Evolutionary conservation across 2,888 invertebrate species (phyloP).

Genomic region (Ectemnius continuus): DNA sequence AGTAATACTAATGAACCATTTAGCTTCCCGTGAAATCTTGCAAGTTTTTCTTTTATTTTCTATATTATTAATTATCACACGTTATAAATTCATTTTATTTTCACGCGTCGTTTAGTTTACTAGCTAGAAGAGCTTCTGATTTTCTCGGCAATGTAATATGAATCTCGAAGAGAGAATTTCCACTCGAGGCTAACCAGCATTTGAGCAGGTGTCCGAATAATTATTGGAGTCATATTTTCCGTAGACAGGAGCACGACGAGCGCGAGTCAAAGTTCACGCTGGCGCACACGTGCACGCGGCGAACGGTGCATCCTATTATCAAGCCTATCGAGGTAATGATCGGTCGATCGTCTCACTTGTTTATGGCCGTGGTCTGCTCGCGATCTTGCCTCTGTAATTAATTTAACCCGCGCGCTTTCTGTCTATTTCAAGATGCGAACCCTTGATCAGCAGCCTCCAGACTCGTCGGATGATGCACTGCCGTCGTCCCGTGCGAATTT

Average conservation of each 20-base stretch:
- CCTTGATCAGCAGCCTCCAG: slow-evolving; percentile 54
- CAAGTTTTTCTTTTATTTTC: too few relatives aligned
- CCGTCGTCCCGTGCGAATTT: slow-evolving; percentile 29
- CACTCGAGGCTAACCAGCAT: too few relatives aligned
- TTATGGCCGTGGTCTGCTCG: slow-evolving; percentile 68
- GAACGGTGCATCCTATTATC: slow-evolving; percentile 71
- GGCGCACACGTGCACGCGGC: slow-evolving; percentile 57
- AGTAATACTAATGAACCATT: too few relatives aligned
- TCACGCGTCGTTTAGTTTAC: too few relatives aligned
- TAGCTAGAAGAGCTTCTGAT: too few relatives aligned
- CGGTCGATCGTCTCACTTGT: slow-evolving; percentile 71
- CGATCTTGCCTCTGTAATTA: slow-evolving; percentile 69
- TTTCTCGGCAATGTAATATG: too few relatives aligned
- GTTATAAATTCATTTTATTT: too few relatives aligned
- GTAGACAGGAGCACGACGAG: not conserved
- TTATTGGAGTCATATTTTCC: too few relatives aligned
- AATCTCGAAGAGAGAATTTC: too few relatives aligned
- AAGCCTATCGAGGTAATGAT: slow-evolving; percentile 68
- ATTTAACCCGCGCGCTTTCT: slow-evolving; percentile 66
- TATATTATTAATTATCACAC: too few relatives aligned
- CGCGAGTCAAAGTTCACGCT: slow-evolving; percentile 28
- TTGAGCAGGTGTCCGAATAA: too few relatives aligned
- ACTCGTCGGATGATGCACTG: slow-evolving; percentile 51
- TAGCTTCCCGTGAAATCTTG: too few relatives aligned
- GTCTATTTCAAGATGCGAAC: slow-evolving; percentile 59